phyloP scores from a whole-genome alignment of 2,888 invertebrate genomes.

The Temnothorax ravouxi region DNA sequence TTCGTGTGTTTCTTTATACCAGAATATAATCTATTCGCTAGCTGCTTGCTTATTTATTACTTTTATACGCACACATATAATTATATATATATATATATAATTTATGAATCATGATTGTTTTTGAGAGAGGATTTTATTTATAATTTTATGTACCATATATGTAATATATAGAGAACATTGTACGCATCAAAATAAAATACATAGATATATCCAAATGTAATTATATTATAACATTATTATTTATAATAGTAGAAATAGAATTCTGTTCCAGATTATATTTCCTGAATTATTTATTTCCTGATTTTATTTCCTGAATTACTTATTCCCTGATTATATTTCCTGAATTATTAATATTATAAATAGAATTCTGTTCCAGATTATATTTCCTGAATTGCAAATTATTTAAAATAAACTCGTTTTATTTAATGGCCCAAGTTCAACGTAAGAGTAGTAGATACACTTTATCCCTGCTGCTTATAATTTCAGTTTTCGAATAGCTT shows the following conservation, averaged over 20 bases:
- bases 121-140: neutral
- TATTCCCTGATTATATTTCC: too few relatives aligned
- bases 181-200: neutral
- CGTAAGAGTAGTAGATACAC: neutral
- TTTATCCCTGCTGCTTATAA: neutral
- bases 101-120: neutral
- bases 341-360: neutral
- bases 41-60: neutral
- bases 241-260: constrained; percentile 6
- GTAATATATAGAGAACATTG: neutral
- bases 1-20: neutral
- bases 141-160: neutral
- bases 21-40: neutral
- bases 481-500: neutral
- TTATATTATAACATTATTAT: neutral
- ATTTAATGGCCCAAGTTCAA: neutral
- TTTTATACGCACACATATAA: neutral
- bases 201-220: neutral
- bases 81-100: neutral
- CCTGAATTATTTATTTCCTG: neutral
- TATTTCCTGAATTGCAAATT: neutral
- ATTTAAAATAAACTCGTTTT: neutral
- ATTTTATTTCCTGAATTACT: too few relatives aligned
- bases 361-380: neutral
- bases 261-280: neutral